Evolutionary conservation across 2,113 vertebrate species (phyloP).

Genomic region (Ardeotis arabs): DNA sequence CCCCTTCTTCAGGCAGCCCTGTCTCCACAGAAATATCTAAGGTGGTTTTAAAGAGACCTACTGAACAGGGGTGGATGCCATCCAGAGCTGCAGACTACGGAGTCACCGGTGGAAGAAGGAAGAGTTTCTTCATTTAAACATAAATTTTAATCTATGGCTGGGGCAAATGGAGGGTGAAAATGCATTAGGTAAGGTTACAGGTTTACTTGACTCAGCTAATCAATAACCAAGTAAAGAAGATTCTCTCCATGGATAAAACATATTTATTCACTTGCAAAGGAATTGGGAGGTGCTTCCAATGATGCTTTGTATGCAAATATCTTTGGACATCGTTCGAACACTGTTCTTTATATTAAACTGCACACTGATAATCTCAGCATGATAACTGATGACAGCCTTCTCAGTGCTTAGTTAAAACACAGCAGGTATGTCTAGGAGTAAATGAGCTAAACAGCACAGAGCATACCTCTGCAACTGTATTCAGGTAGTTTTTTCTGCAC

Average conservation of each 20-base stretch:
- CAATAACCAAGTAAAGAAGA: constrained; percentile 52
- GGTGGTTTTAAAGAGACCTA: background rate
- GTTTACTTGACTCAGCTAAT: constrained; percentile 53
- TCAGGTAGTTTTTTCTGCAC: background rate
- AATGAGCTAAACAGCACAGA: background rate
- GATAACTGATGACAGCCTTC: background rate
- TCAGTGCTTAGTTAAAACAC: background rate
- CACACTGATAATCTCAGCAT: background rate
- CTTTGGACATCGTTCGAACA: background rate
- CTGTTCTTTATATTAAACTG: background rate
- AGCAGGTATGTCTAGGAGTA: background rate
- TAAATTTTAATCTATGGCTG: constrained; percentile 6
- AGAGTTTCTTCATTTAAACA: background rate
- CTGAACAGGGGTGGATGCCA: background rate
- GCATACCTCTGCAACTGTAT: background rate
- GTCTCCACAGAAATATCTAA: background rate
- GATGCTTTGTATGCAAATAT: background rate
- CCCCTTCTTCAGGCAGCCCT: background rate
- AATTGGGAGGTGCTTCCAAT: background rate
- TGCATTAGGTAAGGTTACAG: constrained; percentile 48
- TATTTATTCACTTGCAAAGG: constrained; percentile 24
- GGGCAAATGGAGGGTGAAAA: constrained; percentile 46
- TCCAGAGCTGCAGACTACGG: background rate
- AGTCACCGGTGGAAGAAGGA: background rate
- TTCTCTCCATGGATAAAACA: constrained; percentile 30